Evolutionary conservation across 92 coral and sea anemone species (phyloP).

Genomic region (Porites evermanni): DNA sequence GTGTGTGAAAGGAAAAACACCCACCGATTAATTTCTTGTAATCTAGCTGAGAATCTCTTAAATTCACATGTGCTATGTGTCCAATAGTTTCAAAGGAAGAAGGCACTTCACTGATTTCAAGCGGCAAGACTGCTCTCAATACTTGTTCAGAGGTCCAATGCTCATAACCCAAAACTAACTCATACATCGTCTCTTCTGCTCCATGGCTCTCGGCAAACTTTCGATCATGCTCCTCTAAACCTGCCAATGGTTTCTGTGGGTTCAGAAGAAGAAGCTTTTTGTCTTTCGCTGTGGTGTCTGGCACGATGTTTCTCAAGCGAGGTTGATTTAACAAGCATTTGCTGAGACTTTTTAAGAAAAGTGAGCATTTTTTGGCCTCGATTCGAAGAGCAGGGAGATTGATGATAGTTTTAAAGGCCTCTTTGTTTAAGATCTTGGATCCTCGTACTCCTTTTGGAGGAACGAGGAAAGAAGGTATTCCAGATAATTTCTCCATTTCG

Average conservation of each 20-base stretch:
- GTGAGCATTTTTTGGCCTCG: slow-evolving; percentile 86
- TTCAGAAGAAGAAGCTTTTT: slow-evolving; percentile 82
- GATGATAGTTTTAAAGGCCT: slow-evolving; percentile 67
- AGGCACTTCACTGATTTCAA: slow-evolving; percentile 84
- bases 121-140: slow-evolving; percentile 83
- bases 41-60: slow-evolving; percentile 83
- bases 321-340: slow-evolving; percentile 84
- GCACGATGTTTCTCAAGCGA: slow-evolving; percentile 80
- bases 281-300: slow-evolving; percentile 56
- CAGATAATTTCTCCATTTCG: slow-evolving; percentile 9
- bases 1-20: slow-evolving; percentile 1
- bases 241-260: slow-evolving; percentile 57
- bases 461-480: slow-evolving; percentile 28
- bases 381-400: slow-evolving; percentile 87
- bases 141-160: slow-evolving; percentile 93
- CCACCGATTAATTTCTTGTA: slow-evolving; percentile 86
- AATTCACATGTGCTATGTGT: slow-evolving; percentile 94
- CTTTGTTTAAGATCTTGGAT: slow-evolving; percentile 68
- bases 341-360: slow-evolving; percentile 75
- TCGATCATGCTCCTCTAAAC: slow-evolving; percentile 60
- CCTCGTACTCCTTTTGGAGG: slow-evolving; percentile 70
- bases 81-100: slow-evolving; percentile 96
- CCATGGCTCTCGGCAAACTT: slow-evolving; percentile 58
- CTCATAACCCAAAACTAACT: slow-evolving; percentile 78
- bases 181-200: slow-evolving; percentile 68